Evolutionary conservation across 2,113 vertebrate genomes (phyloP).

Genomic region (Trichechus manatus): DNA sequence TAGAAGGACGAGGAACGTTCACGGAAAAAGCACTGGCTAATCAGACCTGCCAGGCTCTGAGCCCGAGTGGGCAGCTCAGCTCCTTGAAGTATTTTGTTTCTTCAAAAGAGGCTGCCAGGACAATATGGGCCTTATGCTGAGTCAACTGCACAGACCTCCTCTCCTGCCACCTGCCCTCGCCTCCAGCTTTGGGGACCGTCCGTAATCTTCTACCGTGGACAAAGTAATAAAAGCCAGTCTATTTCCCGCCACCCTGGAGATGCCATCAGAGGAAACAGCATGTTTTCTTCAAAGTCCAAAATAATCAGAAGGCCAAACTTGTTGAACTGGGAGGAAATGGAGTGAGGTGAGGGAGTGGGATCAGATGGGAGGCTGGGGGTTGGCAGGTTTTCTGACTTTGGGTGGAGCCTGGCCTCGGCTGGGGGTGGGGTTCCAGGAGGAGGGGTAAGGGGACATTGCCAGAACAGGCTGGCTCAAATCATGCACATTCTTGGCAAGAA

Average conservation of each 20-base stretch:
- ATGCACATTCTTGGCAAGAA: constrained; percentile 64
- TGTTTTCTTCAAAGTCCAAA: constrained; percentile 78
- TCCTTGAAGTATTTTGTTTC: constrained; percentile 59
- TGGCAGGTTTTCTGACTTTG: constrained; percentile 33
- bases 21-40: background rate
- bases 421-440: background rate
- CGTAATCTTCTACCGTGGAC: constrained; percentile 50
- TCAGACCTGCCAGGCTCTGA: background rate
- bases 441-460: constrained; percentile 20
- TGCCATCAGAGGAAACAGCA: constrained; percentile 68
- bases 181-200: constrained; percentile 38
- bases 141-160: constrained; percentile 58
- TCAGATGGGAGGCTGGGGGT: background rate
- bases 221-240: constrained; percentile 79
- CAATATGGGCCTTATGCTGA: constrained; percentile 70
- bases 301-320: constrained; percentile 57
- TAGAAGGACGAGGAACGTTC: background rate
- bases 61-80: background rate
- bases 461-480: constrained; percentile 43
- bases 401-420: background rate
- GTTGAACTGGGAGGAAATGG: constrained; percentile 21
- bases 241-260: constrained; percentile 66
- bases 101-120: background rate
- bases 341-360: background rate
- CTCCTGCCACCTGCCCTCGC: constrained; percentile 49